Evolutionary conservation across 2,797 vertebrate species (phyloP).

Genomic region (Macropus fuliginosus): DNA sequence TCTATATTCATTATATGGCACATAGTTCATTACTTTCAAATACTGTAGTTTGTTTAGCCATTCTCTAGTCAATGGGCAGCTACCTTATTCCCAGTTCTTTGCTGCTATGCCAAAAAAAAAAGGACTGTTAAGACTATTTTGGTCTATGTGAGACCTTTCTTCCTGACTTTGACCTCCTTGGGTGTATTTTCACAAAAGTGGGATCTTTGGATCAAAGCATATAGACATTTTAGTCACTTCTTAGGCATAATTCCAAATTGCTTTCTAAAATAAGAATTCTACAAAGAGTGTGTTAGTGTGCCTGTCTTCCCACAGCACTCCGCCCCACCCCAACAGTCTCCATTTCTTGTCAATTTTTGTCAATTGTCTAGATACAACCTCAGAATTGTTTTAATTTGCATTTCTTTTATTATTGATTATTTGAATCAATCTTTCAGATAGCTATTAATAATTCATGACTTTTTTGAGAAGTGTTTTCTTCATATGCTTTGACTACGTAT

Average conservation of each 20-base stretch:
- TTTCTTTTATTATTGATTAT: not conserved
- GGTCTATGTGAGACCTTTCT: conserved; percentile 20
- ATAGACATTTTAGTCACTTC: conserved; percentile 1
- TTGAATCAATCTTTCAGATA: not conserved
- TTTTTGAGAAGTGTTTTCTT: not conserved
- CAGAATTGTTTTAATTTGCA: not conserved
- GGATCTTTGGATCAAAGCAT: conserved; percentile 1
- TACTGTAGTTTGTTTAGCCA: not conserved
- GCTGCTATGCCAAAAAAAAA: not conserved
- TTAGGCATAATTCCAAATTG: not conserved
- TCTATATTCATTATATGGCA: not conserved
- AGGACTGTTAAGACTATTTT: conserved; percentile 12
- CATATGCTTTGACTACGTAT: not conserved
- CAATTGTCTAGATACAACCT: not conserved
- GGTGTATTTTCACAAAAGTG: not conserved
- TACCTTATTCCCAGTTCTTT: not conserved
- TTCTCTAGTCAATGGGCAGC: not conserved
- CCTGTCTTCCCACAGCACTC: not conserved
- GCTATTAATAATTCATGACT: not conserved
- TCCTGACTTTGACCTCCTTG: conserved; percentile 2
- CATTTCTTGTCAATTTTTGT: not conserved
- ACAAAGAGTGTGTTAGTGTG: not conserved
- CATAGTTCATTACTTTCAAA: no score
- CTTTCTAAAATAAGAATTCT: not conserved
- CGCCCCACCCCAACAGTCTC: not conserved